phyloP scores from a whole-genome alignment of 2,888 invertebrate species.

The Eustalomyia histrio region DNA sequence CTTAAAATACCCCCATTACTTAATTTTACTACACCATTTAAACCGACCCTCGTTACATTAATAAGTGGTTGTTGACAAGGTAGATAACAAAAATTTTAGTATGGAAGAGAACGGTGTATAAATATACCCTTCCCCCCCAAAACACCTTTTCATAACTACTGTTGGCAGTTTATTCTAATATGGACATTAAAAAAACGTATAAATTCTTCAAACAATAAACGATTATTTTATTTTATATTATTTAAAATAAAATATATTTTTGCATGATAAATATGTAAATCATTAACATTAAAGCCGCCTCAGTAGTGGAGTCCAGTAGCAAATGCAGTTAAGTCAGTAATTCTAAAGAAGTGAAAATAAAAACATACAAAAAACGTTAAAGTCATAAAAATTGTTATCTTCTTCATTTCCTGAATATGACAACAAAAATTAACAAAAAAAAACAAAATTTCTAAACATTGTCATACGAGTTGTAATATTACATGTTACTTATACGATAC shows the following conservation, averaged over 20 bases:
- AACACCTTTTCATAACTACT: neutral
- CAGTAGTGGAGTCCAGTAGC: slow-evolving; percentile 32
- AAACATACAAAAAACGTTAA: slow-evolving; percentile 50
- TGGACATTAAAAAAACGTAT: slow-evolving; percentile 48
- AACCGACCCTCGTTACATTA: slow-evolving; percentile 46
- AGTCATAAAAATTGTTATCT: slow-evolving; percentile 63
- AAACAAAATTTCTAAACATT: neutral
- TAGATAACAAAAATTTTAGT: slow-evolving; percentile 36
- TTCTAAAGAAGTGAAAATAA: slow-evolving; percentile 59
- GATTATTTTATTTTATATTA: slow-evolving; percentile 41
- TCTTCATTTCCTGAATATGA: slow-evolving; percentile 63
- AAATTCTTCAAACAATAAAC: slow-evolving; percentile 37
- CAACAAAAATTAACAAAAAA: slow-evolving; percentile 3
- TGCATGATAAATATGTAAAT: slow-evolving; percentile 49
- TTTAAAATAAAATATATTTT: slow-evolving; percentile 31
- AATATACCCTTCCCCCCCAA: slow-evolving; percentile 26
- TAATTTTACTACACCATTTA: neutral
- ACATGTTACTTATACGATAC: neutral
- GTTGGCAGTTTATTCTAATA: slow-evolving; percentile 53
- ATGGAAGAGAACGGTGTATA: slow-evolving; percentile 27
- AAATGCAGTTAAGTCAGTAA: slow-evolving; percentile 11
- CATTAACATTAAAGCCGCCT: slow-evolving; percentile 43
- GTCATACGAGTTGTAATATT: slow-evolving; percentile 6
- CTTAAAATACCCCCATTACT: neutral
- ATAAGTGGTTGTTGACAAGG: slow-evolving; percentile 58